Evolutionary conservation across 2,113 vertebrate genomes (phyloP), one percentile per base, ranked within the genome.

Genomic region (Dasyornis broadbenti): DNA sequence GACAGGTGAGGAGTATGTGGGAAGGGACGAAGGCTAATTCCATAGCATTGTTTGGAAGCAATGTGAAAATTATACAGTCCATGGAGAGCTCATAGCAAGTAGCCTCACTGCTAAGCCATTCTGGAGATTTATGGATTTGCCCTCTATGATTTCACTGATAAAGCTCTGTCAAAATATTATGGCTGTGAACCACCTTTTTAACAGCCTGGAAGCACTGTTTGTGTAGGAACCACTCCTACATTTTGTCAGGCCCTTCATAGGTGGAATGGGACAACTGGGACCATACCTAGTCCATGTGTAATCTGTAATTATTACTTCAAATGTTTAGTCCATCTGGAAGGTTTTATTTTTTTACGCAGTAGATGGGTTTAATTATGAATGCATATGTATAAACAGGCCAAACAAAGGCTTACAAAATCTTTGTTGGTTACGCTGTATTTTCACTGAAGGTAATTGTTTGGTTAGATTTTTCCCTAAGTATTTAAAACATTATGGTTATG

Each of bases 301-400:
- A 94, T 92, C 37, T 88, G 71, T 82, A 95, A 96, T 86, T 84
- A 95, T 95, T 93, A 35, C 63, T 42, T 90, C 52, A 70, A 81
- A 77, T 83, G 52, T 91, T 90, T 54, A 69, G 59, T 82, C 93
- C 78, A 90, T 93, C 93, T 95, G 95, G 81, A 50, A 83, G 75
- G 35, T 70, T 94, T 94, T 86, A 63, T 89, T 91, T 65, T 65
- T n/a, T 81, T 87, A 47, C 63, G 86, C 24, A 65, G 26, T 82
- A 53, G 33, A 60, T 26, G 31, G 42, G 42, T 87, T 89, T 59
- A 92, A 57, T 79, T 76, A 69, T 39, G 63, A 80, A 47, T 73
- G 10, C 33, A 4, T 33, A 44, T 44, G 24, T 31, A 73, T 10
- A 60, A 77, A 86, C 72, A 82, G 9, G 50, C 37, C 75, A 82